Percentiles rank a stretch among this genome's conserved stretches.
These are phyloP conservation scores for Tachina lurida DNA, from an alignment of 2,888 invertebrate genomes.

Conservation along the genomic window DNA sequence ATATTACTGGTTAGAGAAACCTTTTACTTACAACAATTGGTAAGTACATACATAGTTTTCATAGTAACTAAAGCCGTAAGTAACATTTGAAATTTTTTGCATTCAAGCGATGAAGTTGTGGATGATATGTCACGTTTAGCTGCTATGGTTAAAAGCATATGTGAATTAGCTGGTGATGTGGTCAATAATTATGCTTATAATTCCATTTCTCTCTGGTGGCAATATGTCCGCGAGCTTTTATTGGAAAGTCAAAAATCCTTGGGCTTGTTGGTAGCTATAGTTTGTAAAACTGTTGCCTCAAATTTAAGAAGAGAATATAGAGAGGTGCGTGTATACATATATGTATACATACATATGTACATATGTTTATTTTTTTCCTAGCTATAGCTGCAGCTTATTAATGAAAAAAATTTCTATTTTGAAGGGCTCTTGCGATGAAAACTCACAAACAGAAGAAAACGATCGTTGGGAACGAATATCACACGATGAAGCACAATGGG, in stretches of 20 bases:
- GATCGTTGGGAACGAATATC: slow-evolving; percentile 92
- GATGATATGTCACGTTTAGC: slow-evolving; percentile 88
- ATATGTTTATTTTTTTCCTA: background rate
- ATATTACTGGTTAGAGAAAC: slow-evolving; percentile 88
- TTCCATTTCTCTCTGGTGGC: slow-evolving; percentile 92
- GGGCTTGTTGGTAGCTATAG: slow-evolving; percentile 91
- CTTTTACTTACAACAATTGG: slow-evolving; percentile 82
- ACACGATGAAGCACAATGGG: slow-evolving; percentile 94
- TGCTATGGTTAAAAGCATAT: slow-evolving; percentile 86
- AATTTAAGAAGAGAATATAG: slow-evolving; percentile 76
- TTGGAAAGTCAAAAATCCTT: slow-evolving; percentile 89
- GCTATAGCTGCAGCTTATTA: background rate
- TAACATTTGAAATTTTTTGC: background rate
- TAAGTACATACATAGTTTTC: slow-evolving; percentile 71
- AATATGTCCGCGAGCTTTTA: slow-evolving; percentile 88
- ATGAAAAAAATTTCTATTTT: slow-evolving; percentile 66
- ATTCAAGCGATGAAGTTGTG: slow-evolving; percentile 80
- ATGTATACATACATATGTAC: no score
- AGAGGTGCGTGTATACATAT: slow-evolving; percentile 73
- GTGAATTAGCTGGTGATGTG: slow-evolving; percentile 86
- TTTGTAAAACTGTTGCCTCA: slow-evolving; percentile 89
- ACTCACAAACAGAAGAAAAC: slow-evolving; percentile 82
- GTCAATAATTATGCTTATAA: slow-evolving; percentile 86
- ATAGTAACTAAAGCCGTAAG: background rate
- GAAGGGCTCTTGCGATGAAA: slow-evolving; percentile 82